Base-by-base conservation (phyloP, 23 tunicate species). In the Trididemnum clinides region DNA sequence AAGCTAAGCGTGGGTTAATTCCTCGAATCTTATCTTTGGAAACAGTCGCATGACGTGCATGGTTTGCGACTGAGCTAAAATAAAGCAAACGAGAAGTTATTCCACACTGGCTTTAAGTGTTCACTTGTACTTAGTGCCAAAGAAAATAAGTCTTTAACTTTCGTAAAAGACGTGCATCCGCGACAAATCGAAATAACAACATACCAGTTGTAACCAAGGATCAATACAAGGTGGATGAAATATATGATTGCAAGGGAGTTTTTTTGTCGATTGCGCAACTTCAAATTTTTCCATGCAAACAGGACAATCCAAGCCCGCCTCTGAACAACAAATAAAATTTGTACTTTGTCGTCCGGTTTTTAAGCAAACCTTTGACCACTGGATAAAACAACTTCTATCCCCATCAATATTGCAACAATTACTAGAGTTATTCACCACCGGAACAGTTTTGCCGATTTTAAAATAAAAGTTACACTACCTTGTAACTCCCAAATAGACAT, bases 171-270 rank as follows among this genome's bases (percentile, higher is more conserved):
- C n/a, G n/a, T n/a, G n/a, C n/a, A n/a, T n/a, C n/a, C n/a, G n/a
- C n/a, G n/a, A n/a, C n/a, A n/a, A n/a, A n/a, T n/a, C n/a, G 3
- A 58, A 0, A 7, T 0, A 19, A 64, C 6, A 30, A 84, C 95
- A 72, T 51, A 90, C 95, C 95, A 84, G 39, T 57, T 78, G 20
- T 32, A 90, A 38, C 95, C 95, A 90, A 5, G 85, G 88, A 26
- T 84, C 89, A 30, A 90, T 90, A 73, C 95, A 90, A 1, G 88
- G 38, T 20, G 78, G 51, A 81, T 90, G 95, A 66, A 90, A 90
- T 15, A 90, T 36, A 79, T 90, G 95, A 3, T 69, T 39, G 75
- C 95, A 90, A 3, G 95, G 95, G 20, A 90, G 39, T 66, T 78
- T 59, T 82, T 90, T 90, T 0, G 85, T 85, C 22, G 77, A 28